phyloP scores from a whole-genome alignment of 1,140 invertebrate species.

The Ips typographus region DNA sequence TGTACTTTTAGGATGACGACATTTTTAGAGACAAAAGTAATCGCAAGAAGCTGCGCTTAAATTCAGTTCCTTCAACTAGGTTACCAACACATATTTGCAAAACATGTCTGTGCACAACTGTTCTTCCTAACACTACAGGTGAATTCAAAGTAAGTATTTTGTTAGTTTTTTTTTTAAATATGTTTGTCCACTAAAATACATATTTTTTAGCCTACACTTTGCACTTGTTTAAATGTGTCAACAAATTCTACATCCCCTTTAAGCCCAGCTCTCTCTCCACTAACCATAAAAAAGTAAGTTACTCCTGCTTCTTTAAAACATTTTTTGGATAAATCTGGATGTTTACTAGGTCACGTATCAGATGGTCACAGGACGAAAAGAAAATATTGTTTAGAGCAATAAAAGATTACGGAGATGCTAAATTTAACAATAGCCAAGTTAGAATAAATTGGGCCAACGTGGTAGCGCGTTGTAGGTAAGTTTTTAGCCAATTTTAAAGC shows the following conservation, averaged over 20 bases:
- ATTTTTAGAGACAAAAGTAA: constrained; percentile 29
- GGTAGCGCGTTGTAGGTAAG: constrained; percentile 21
- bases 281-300: not conserved
- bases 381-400: constrained; percentile 22
- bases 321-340: too few species aligned
- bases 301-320: too few species aligned
- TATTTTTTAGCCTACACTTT: constrained; percentile 10
- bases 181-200: too few species aligned
- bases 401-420: constrained; percentile 22
- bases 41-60: constrained; percentile 22
- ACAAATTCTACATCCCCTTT: too few species aligned
- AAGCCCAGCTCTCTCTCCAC: not conserved
- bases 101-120: not conserved
- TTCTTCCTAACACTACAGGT: too few species aligned
- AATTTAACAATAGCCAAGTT: constrained; percentile 7
- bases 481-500: not conserved
- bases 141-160: too few species aligned
- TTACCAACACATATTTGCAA: constrained; percentile 19
- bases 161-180: too few species aligned
- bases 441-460: constrained; percentile 31
- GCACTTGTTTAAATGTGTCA: not conserved
- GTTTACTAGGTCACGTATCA: not conserved
- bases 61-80: constrained; percentile 17
- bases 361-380: constrained; percentile 9
- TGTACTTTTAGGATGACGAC: constrained; percentile 22